Evolutionary conservation across 2,797 vertebrate genomes (phyloP).

Genomic region (Cyprinodon diabolis): DNA sequence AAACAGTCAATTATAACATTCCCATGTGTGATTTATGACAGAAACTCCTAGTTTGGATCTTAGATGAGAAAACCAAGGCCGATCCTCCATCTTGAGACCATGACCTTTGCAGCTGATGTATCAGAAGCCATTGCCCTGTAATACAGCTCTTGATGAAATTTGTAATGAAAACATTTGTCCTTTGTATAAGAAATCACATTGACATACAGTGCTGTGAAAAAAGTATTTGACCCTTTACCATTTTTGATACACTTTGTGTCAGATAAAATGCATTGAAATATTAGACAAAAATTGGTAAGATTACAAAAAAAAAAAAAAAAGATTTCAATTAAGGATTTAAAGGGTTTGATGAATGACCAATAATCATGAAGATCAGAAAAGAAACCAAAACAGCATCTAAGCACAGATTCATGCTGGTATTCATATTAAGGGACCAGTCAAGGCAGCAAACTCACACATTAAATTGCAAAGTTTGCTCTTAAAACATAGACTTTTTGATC

Average conservation of each 20-base stretch:
- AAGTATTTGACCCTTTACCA: neutral
- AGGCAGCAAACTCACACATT: too few species aligned
- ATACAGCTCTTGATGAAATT: neutral
- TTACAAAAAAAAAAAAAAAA: neutral
- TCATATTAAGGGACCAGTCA: too few species aligned
- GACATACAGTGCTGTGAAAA: neutral
- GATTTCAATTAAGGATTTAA: neutral
- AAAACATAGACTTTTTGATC: too few species aligned
- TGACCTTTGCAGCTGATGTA: neutral
- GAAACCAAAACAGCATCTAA: neutral
- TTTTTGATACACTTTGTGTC: neutral
- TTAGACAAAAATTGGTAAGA: neutral
- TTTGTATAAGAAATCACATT: neutral
- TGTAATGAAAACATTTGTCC: neutral
- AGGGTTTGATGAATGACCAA: neutral
- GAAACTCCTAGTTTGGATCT: conserved; percentile 1
- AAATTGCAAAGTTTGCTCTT: too few species aligned
- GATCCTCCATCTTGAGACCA: conserved; percentile 10
- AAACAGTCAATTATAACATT: conserved; percentile 8
- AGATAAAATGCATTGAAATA: neutral
- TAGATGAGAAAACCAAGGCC: neutral
- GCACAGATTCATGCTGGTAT: too few species aligned
- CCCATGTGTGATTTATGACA: neutral
- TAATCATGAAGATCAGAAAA: neutral
- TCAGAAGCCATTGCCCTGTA: conserved; percentile 5